Percentiles rank a stretch among this genome's conserved stretches.
phyloP scores from a whole-genome alignment of 2,888 invertebrate species.

The Hypercompe scribonia region DNA sequence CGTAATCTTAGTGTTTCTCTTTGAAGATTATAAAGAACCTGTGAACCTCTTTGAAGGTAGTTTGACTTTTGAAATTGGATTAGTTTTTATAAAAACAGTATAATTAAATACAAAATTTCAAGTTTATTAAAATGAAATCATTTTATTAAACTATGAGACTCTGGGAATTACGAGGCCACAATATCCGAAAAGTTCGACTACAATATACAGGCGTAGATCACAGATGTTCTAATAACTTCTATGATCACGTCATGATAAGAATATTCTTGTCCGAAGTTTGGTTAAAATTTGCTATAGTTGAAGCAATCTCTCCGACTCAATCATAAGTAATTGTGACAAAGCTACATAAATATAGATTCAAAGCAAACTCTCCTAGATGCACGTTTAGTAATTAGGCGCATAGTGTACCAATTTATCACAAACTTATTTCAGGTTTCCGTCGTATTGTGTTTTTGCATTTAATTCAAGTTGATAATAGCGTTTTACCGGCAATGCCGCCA shows the following conservation, averaged over 20 bases:
- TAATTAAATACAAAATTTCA: neutral
- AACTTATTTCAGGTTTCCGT: conserved; percentile 32
- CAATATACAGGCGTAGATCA: neutral
- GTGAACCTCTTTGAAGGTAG: no score
- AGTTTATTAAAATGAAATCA: no score
- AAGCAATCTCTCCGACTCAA: neutral
- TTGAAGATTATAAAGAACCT: no score
- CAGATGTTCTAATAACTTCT: neutral
- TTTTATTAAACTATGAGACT: neutral
- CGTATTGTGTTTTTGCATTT: conserved; percentile 51
- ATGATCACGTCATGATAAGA: neutral
- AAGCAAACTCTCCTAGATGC: neutral
- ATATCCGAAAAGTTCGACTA: neutral
- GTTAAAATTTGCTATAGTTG: neutral
- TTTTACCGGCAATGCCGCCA: conserved; percentile 58
- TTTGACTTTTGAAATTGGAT: neutral
- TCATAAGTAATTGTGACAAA: no score
- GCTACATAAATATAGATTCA: no score
- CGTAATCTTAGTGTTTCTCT: no score
- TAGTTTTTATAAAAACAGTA: neutral
- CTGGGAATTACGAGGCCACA: neutral
- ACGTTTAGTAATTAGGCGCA: neutral
- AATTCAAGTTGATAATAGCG: conserved; percentile 63
- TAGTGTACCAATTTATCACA: conserved; percentile 2
- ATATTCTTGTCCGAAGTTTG: neutral